Evolutionary conservation across 2,888 invertebrate genomes (phyloP).

Genomic region (Cheilosia pagana): DNA sequence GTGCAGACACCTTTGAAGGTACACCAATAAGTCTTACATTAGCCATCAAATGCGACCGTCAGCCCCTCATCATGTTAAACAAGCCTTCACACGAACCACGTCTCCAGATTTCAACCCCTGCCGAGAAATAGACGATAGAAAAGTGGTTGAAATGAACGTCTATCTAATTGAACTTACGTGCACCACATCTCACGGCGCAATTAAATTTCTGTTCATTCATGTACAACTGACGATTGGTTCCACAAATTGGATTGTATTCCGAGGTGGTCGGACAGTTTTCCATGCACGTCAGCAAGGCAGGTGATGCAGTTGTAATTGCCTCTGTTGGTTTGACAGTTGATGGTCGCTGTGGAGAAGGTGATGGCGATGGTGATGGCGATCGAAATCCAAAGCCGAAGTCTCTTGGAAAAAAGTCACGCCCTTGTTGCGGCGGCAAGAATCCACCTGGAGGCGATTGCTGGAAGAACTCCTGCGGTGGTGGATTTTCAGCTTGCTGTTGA

Average conservation of each 20-base stretch:
- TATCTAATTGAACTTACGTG: slow-evolving; percentile 79
- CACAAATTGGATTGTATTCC: slow-evolving; percentile 83
- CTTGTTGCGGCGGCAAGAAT: not conserved
- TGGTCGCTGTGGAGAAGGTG: not conserved
- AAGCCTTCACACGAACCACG: slow-evolving; percentile 81
- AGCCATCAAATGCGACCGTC: not conserved
- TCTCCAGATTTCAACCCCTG: slow-evolving; percentile 80
- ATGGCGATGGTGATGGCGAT: too few species aligned
- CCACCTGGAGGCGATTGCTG: not conserved
- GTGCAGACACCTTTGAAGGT: too few species aligned
- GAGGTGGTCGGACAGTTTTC: slow-evolving; percentile 80
- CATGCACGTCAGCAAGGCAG: slow-evolving; percentile 78
- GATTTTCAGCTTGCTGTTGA: not conserved
- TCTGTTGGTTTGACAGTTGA: slow-evolving; percentile 77
- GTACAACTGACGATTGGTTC: slow-evolving; percentile 79
- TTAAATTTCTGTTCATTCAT: slow-evolving; percentile 80
- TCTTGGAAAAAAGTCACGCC: not conserved
- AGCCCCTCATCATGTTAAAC: slow-evolving; percentile 80
- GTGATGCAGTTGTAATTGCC: slow-evolving; percentile 75
- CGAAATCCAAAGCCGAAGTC: not conserved
- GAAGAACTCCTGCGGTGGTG: not conserved
- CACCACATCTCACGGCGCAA: slow-evolving; percentile 81
- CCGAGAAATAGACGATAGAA: slow-evolving; percentile 1
- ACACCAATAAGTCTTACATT: not conserved
- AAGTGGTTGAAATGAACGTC: too few species aligned